Evolutionary conservation across 2,113 vertebrate genomes (phyloP).

Genomic region (Butastur rufipennis): DNA sequence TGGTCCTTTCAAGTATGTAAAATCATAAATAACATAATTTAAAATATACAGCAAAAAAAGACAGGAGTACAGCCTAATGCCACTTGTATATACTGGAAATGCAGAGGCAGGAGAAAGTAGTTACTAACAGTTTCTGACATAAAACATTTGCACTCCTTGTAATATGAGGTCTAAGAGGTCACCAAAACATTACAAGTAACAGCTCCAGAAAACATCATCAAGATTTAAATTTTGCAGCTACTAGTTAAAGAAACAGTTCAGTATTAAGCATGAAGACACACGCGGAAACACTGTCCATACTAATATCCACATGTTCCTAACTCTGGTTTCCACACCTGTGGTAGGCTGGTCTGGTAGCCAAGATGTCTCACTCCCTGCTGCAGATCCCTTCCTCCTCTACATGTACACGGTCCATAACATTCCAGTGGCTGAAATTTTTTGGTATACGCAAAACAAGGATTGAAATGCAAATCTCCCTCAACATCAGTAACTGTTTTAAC

Average conservation of each 20-base stretch:
- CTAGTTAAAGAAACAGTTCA: background rate
- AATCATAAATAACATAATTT: background rate
- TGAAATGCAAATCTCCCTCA: background rate
- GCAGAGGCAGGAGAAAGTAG: background rate
- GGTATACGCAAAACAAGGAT: background rate
- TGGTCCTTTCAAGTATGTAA: background rate
- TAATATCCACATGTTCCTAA: background rate
- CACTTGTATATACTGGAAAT: background rate
- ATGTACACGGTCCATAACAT: rapidly evolving
- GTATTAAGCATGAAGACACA: background rate
- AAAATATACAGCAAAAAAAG: background rate
- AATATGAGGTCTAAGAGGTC: background rate
- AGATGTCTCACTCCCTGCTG: too few relatives aligned
- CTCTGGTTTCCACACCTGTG: background rate
- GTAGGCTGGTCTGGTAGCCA: background rate
- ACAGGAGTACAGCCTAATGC: background rate
- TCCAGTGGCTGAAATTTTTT: too few relatives aligned
- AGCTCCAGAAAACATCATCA: background rate
- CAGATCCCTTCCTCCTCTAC: background rate
- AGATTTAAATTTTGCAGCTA: background rate
- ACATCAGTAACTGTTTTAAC: background rate
- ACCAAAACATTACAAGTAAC: background rate
- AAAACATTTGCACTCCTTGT: background rate
- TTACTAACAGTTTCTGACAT: background rate
- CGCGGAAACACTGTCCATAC: background rate